Conservation (phyloP, 2,888 invertebrate genomes). For the Theodoxus fluviatilis region DNA sequence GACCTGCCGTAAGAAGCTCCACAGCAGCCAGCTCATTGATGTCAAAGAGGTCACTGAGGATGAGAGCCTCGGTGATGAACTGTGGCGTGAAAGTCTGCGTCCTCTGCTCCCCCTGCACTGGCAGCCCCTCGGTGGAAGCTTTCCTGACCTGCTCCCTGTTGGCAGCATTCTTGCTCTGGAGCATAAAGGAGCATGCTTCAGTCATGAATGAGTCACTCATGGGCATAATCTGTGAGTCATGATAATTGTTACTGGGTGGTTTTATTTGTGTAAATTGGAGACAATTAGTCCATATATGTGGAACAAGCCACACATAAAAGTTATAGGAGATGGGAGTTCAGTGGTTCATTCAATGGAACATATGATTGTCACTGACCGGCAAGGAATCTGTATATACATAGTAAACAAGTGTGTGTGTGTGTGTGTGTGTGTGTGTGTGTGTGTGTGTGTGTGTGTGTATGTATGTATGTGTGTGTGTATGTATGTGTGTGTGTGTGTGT, state of each 20-base stretch:
- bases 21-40: constrained; percentile 89
- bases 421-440: background rate
- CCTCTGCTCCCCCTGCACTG: constrained; percentile 60
- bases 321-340: too few species aligned
- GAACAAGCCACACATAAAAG: too few species aligned
- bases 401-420: background rate
- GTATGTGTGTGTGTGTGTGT: background rate
- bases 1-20: constrained; percentile 83
- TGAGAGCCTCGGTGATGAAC: constrained; percentile 89
- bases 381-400: background rate
- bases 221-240: background rate
- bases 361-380: too few species aligned
- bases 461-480: background rate
- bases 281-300: too few species aligned
- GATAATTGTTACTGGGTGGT: too few species aligned
- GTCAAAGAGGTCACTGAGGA: constrained; percentile 93
- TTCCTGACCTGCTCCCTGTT: constrained; percentile 83
- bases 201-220: constrained; percentile 1
- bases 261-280: too few species aligned
- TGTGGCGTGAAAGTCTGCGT: constrained; percentile 75
- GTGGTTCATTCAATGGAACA: too few species aligned
- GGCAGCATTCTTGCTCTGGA: constrained; percentile 73
- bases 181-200: constrained; percentile 24
- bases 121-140: constrained; percentile 72
- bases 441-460: background rate